phyloP scores from a whole-genome alignment of 2,797 vertebrate genomes.

The Mareca strepera region DNA sequence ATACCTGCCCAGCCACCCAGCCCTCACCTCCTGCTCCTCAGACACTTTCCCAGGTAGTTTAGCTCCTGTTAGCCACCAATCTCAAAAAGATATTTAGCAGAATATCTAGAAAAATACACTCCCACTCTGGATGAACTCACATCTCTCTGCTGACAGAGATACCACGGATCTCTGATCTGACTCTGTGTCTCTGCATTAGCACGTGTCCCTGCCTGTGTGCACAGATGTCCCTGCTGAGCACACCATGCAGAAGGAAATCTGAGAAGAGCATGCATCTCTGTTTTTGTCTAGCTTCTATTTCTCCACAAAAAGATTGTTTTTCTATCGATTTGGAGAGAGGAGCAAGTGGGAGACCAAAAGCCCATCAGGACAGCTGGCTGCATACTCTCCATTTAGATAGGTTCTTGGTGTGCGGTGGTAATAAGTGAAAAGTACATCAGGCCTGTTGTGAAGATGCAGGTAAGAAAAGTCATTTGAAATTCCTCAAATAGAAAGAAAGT shows the following conservation, averaged over 20 bases:
- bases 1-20: not conserved
- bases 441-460: not conserved
- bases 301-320: not conserved
- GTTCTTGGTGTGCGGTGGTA: not conserved
- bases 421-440: not conserved
- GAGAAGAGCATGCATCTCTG: not conserved
- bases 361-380: not conserved
- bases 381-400: not conserved
- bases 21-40: not conserved
- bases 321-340: not conserved
- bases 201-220: not conserved
- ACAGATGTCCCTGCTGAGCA: fast-evolving
- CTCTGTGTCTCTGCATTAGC: not conserved
- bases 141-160: not conserved
- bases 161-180: not conserved
- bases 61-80: not conserved
- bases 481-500: not conserved
- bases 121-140: not conserved
- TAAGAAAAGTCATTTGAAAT: not conserved
- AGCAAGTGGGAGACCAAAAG: not conserved
- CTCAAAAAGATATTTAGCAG: not conserved
- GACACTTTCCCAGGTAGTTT: not conserved
- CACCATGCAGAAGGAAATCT: not conserved
- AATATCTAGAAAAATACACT: not conserved
- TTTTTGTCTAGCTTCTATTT: not conserved